Evolutionary conservation across 2,888 invertebrate genomes (phyloP), one percentile per base, ranked within the genome.

Genomic region (Glyphotaelius pellucidus): DNA sequence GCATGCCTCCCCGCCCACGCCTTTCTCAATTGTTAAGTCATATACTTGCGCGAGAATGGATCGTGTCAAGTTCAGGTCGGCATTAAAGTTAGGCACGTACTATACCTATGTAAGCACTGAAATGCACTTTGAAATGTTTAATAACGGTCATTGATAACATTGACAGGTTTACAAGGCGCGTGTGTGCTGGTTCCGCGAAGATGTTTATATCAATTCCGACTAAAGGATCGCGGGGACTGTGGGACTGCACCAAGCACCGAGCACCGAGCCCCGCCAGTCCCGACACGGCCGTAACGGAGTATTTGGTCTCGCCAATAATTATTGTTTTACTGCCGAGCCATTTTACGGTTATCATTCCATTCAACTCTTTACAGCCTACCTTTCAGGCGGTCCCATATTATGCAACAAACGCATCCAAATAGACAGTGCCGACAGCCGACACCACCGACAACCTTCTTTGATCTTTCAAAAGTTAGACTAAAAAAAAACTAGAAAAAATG

Each of bases 301-400:
- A 25, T 89, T 89, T 89, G n/a, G 79, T 89, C 88, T 89, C 88
- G 88, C 88, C 88, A 79, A 79, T 89, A 89, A 89, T 79, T 79
- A 80, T 79, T 79, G 79, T 89, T 89, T 35, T 89, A 79, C 79
- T 25, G 38, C 67, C 79, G 31, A 30, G 88, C 14, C 88, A 31
- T 35, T 83, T 83, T 83, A 83, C 83, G 83, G 83, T 83, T 83
- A 83, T 83, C 83, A 83, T 83, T 83, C 83, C 83, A 83, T 83
- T 83, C 35, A 25, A 38, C 83, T 32, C 83, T 32, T 30, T 19
- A 32, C 31, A 31, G 31, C 32, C 15, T 19, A 31, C 81, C 30
- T 81, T 81, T 81, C 81, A 31, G 81, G 81, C 81, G 30, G 67
- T 67, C 67, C 67, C 67, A n/a, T 67, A n/a, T 9, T 67, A 25